phyloP scores from a whole-genome alignment of 2,888 invertebrate genomes.

The Caenorhabditis sp. region DNA sequence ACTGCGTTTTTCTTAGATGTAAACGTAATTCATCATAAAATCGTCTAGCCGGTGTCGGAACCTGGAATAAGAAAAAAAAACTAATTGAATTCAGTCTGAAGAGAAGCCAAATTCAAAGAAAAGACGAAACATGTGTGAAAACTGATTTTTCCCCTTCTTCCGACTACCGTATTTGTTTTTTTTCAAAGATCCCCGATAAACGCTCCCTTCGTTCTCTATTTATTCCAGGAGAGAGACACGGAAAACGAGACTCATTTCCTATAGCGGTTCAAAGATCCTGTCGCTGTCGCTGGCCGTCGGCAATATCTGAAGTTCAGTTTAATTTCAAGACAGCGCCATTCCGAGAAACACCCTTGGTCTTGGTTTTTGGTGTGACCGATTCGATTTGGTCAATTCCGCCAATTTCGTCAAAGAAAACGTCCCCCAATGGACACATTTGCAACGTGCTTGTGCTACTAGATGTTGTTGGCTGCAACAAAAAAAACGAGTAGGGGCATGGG shows the following conservation, averaged over 20 bases:
- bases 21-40: background rate
- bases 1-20: background rate
- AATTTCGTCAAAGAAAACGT: background rate
- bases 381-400: background rate
- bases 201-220: too few species aligned
- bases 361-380: slow-evolving; percentile 1
- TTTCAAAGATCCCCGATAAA: too few species aligned
- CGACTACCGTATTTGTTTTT: background rate
- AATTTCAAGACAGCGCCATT: background rate
- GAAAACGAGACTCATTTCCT: background rate
- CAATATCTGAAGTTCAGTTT: background rate
- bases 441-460: background rate
- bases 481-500: slow-evolving; percentile 36
- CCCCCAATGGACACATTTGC: slow-evolving; percentile 20
- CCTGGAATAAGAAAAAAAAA: background rate
- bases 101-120: slow-evolving; percentile 12
- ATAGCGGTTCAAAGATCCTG: slow-evolving; percentile 34
- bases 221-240: too few species aligned
- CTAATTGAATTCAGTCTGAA: slow-evolving; percentile 35
- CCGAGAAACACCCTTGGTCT: background rate
- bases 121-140: slow-evolving; percentile 31
- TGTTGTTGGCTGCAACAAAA: slow-evolving; percentile 11
- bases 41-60: background rate
- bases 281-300: background rate
- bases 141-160: background rate